phyloP scores from a whole-genome alignment of 2,888 invertebrate species.

The Hydraecia micacea region DNA sequence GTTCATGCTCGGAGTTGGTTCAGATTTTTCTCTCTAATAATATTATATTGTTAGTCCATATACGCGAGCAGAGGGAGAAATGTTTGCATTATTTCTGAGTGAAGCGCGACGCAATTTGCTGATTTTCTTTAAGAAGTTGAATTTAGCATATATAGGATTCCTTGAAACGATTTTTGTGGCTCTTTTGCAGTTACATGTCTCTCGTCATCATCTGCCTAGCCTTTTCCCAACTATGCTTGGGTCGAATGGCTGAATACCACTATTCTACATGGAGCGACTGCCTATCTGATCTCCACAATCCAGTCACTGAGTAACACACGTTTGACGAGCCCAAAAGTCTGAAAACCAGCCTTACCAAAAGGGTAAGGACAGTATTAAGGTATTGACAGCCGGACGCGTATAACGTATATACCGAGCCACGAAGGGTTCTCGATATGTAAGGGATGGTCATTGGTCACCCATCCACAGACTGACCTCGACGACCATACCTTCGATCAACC shows the following conservation, averaged over 20 bases:
- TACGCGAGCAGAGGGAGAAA: conserved; percentile 48
- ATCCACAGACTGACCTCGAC: no score
- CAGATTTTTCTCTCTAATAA: conserved; percentile 77
- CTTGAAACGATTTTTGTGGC: background rate
- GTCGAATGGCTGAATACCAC: background rate
- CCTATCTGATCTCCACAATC: background rate
- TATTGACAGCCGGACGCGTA: no score
- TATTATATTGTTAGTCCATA: conserved; percentile 68
- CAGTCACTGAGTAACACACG: background rate
- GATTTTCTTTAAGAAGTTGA: conserved; percentile 30
- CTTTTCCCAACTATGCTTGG: background rate
- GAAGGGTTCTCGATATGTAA: no score
- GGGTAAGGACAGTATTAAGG: no score
- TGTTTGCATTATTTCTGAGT: conserved; percentile 43
- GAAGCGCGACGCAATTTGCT: conserved; percentile 45
- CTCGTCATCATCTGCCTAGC: background rate
- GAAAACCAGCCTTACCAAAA: no score
- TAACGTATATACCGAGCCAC: no score
- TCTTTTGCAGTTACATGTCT: background rate
- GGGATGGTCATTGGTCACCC: no score
- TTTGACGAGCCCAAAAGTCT: no score
- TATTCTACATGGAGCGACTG: background rate
- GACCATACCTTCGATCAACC: no score
- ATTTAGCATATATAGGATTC: conserved; percentile 15
- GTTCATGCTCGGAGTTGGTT: conserved; percentile 67